Conservation (phyloP, 37 sponge, comb jelly and placozoan genomes). For the Trichoplax adhaerens region DNA sequence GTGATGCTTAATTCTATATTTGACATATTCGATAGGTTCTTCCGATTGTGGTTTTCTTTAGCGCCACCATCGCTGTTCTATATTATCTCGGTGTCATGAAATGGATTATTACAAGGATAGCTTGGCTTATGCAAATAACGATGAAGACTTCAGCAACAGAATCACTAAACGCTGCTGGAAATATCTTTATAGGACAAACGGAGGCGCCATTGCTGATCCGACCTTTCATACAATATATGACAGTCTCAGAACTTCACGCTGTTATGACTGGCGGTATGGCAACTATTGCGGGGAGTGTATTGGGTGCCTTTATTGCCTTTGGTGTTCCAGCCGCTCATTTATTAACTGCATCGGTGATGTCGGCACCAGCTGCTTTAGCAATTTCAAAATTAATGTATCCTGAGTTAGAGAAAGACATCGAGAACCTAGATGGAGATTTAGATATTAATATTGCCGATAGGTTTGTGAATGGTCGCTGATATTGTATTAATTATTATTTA, state of each 20-base stretch:
- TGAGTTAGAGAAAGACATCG: conserved; percentile 1
- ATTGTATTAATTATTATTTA: not conserved
- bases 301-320: not conserved
- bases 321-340: not conserved
- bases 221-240: conserved; percentile 17
- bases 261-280: conserved; percentile 22
- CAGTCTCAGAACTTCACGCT: conserved; percentile 17
- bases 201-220: conserved; percentile 23
- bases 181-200: conserved; percentile 19
- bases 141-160: conserved; percentile 20
- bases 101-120: conserved; percentile 7
- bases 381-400: conserved; percentile 21
- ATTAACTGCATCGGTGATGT: conserved; percentile 18
- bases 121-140: not conserved
- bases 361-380: conserved; percentile 18
- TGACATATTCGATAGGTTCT: not conserved
- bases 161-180: conserved; percentile 23
- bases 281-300: conserved; percentile 10
- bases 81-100: conserved; percentile 15
- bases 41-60: conserved; percentile 20
- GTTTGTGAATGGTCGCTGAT: not conserved
- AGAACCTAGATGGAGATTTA: conserved; percentile 1
- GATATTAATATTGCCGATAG: not conserved
- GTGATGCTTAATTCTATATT: not conserved
- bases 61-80: conserved; percentile 13